Percentiles rank a stretch among this genome's conserved stretches.
Conservation (phyloP, 2,888 invertebrate genomes). For the Eustalomyia histrio region DNA sequence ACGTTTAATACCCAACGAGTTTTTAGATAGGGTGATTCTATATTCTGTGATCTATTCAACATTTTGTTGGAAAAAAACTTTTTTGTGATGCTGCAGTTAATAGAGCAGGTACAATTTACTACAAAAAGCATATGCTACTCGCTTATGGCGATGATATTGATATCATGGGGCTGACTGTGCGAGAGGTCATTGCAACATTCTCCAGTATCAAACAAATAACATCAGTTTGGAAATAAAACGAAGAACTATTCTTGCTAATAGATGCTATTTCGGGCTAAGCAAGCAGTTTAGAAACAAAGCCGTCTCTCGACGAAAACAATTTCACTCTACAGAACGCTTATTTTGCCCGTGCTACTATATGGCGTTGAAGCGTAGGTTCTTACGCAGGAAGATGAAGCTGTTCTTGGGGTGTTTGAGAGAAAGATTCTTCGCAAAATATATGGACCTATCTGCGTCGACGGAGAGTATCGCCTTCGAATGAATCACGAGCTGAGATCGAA, state of each 20-base stretch:
- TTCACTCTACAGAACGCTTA: conserved; percentile 1
- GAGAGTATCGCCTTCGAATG: not conserved
- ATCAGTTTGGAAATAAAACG: not conserved
- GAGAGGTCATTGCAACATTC: not conserved
- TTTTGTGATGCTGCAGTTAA: not conserved
- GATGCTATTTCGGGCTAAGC: no score
- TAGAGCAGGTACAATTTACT: conserved; percentile 4
- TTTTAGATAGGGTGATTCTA: no score
- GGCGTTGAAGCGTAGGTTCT: not conserved
- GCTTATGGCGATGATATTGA: not conserved
- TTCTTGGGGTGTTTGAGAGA: not conserved
- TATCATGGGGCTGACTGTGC: not conserved
- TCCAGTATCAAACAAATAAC: conserved; percentile 11
- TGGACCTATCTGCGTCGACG: not conserved
- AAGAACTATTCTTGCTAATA: not conserved
- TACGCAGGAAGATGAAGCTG: not conserved
- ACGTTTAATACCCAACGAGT: no score
- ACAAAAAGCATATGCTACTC: not conserved
- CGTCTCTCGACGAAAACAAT: not conserved
- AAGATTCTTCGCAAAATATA: no score
- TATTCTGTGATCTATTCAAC: no score
- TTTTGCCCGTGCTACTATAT: not conserved
- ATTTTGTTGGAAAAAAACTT: no score
- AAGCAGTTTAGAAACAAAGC: not conserved
- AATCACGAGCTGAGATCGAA: conserved; percentile 8